Conservation (phyloP, 1,140 invertebrate species). For the Drepana arcuata region DNA sequence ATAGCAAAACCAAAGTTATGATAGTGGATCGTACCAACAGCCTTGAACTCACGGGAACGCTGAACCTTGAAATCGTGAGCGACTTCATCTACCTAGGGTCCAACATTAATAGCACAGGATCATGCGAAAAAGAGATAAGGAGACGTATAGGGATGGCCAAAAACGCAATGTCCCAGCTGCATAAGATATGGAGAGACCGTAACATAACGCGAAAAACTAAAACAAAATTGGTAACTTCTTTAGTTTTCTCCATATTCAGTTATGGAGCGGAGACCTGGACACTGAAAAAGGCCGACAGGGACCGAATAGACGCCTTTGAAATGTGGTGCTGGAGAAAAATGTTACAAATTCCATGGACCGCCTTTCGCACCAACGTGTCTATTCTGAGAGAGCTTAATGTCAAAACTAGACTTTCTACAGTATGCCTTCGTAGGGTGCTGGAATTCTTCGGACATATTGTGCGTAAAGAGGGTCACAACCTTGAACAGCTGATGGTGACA, state of each 20-base stretch:
- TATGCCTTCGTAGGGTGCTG: background rate
- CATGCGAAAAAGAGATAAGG: constrained; percentile 1
- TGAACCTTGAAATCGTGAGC: background rate
- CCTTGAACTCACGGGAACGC: background rate
- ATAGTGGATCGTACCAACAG: background rate
- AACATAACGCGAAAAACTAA: constrained; percentile 7
- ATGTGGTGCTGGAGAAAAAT: constrained; percentile 22
- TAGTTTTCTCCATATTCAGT: constrained; percentile 10
- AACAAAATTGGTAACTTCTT: constrained; percentile 1
- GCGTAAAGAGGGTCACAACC: constrained; percentile 1
- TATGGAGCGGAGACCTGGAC: constrained; percentile 24
- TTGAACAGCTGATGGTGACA: background rate
- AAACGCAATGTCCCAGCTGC: constrained; percentile 8
- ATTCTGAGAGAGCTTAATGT: constrained; percentile 5
- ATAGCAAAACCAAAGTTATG: background rate
- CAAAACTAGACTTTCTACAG: constrained; percentile 1
- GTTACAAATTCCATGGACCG: constrained; percentile 7
- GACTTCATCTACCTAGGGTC: background rate
- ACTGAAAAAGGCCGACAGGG: constrained; percentile 7
- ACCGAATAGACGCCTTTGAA: constrained; percentile 22
- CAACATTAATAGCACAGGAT: background rate
- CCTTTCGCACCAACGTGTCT: constrained; percentile 12
- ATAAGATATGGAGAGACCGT: constrained; percentile 9
- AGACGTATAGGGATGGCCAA: constrained; percentile 6
- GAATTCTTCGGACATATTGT: constrained; percentile 2